Conservation (phyloP, 2,888 invertebrate genomes). For the Drosophila meridiana region DNA sequence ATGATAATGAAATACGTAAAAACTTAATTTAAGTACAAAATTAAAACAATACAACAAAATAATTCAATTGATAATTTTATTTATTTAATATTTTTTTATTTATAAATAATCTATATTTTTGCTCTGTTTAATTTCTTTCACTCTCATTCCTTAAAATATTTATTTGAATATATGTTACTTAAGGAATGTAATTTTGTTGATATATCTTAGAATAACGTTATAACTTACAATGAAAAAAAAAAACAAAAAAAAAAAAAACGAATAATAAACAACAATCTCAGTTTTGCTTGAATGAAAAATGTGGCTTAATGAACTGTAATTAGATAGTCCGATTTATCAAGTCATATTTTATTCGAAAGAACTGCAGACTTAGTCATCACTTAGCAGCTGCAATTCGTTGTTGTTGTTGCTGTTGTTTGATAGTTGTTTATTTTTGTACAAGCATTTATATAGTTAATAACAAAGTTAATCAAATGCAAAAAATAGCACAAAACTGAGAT, state of each 20-base stretch:
- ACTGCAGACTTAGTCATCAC: conserved; percentile 46
- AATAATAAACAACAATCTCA: background rate
- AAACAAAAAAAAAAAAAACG: background rate
- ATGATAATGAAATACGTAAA: too few species aligned
- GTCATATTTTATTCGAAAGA: conserved; percentile 38
- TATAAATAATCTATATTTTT: too few species aligned
- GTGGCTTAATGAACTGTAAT: conserved; percentile 46
- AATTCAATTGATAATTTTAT: too few species aligned
- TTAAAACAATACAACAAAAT: too few species aligned
- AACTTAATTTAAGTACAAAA: too few species aligned
- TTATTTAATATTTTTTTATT: too few species aligned
- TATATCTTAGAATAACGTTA: too few species aligned
- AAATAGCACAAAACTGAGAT: conserved; percentile 68
- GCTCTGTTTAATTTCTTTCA: too few species aligned
- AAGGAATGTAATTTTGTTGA: too few species aligned
- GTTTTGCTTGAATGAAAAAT: conserved; percentile 27
- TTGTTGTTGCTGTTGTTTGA: conserved; percentile 5
- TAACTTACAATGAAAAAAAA: too few species aligned
- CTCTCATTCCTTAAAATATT: too few species aligned
- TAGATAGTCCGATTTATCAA: conserved; percentile 56
- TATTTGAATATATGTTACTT: too few species aligned
- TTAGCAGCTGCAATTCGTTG: conserved; percentile 44
- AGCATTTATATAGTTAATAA: conserved; percentile 57
- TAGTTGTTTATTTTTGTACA: conserved; percentile 31
- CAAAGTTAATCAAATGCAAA: conserved; percentile 71